Evolutionary conservation across 1,140 invertebrate species (phyloP), one percentile per base, ranked within the genome.

Genomic region (Sitodiplosis mosellana): DNA sequence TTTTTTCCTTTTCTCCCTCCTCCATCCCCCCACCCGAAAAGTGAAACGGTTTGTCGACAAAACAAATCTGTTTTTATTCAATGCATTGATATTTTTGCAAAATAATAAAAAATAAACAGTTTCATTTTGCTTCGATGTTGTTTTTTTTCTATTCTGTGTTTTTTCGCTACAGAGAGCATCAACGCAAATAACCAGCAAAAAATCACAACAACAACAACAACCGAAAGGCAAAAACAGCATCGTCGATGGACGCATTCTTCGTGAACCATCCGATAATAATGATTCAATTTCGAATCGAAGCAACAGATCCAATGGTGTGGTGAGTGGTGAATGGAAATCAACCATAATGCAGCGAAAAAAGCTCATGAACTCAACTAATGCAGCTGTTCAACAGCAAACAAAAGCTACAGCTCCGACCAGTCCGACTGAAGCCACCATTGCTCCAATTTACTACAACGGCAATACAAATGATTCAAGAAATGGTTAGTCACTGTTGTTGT

Each of bases 381-480:
- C 36, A 12, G 36, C 36, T 38, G 36, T 12, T 14, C 36, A 38
- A 38, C 36, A 38, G 12, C 12, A 17, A 38, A 38, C 12, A 38
- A 17, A 38, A 14, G 36, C 12, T n/a, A 38, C 36, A 17, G 45
- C 21, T 14, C 45, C 45, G 8, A 21, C 22, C 7, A 46, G 45
- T 34, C 45, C 45, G 14, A 46, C 45, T 4, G 45, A 46, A 34
- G 45, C 3, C 5, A 33, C 20, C n/a, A 19, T 46, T 15, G 45
- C 45, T 14, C 45, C 45, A 19, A 18, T 34, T n/a, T 46, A 46
- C 18, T 46, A 46, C 18, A 46, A 33, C 21, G 27, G 45, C 33
- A 44, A n/a, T 15, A 19, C 36, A 5, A 14, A n/a, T 14, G 36
- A 38, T 14, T n/a, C 36, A 14, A 44, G 19, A 18, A 44, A 12